These are phyloP conservation scores for Brachionus rotundiformis DNA, from an alignment of 1,140 invertebrate genomes.

Conservation along the genomic window DNA sequence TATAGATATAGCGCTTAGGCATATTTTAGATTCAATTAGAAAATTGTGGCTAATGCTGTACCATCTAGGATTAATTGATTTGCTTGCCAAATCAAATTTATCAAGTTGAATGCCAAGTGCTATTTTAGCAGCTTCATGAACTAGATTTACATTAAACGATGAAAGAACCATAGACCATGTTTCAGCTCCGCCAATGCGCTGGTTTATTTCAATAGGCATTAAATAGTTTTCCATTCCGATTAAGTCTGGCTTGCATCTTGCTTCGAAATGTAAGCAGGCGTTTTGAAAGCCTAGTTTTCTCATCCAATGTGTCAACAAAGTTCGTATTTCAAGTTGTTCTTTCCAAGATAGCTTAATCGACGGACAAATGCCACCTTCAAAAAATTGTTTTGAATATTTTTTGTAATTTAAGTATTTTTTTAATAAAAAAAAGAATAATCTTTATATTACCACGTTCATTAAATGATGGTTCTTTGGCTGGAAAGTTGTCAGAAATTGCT, in stretches of 20 bases:
- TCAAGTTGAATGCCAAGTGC: not conserved
- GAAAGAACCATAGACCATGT: slow-evolving; percentile 41
- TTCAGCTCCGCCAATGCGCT: slow-evolving; percentile 4
- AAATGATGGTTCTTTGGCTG: slow-evolving; percentile 25
- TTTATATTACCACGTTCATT: slow-evolving; percentile 23
- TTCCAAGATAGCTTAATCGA: not conserved
- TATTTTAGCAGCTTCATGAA: slow-evolving; percentile 25
- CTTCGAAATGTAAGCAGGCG: slow-evolving; percentile 41
- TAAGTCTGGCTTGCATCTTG: not conserved
- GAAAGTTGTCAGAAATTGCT: slow-evolving; percentile 47
- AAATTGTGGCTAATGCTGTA: slow-evolving; percentile 11
- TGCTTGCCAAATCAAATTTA: not conserved
- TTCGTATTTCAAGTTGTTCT: not conserved
- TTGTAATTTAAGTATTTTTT: no score
- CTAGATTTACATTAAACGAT: slow-evolving; percentile 5
- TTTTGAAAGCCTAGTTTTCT: not conserved
- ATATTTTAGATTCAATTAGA: not conserved
- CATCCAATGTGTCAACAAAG: not conserved
- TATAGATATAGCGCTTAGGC: not conserved
- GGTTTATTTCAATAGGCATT: slow-evolving; percentile 51
- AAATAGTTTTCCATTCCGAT: not conserved
- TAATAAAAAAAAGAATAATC: no score
- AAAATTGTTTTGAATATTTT: no score
- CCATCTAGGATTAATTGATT: not conserved
- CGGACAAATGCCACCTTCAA: slow-evolving; percentile 33